Evolutionary conservation across 2,113 vertebrate species (phyloP).

Genomic region (Saimiri boliviensis): DNA sequence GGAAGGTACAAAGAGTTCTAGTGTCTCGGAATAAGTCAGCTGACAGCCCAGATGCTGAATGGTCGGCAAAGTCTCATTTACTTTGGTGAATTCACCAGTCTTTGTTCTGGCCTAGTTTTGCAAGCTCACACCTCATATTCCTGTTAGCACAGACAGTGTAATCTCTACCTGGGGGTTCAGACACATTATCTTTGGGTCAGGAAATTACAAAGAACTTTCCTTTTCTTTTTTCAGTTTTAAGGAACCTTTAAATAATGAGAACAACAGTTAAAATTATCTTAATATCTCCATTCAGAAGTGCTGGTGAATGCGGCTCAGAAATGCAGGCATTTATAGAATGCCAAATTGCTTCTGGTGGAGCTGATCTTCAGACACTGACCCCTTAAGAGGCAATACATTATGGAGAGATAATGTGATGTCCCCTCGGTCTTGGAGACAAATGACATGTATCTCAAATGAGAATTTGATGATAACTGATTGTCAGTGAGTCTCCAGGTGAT

Average conservation of each 20-base stretch:
- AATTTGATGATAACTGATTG: constrained; percentile 62
- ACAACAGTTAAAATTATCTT: constrained; percentile 17
- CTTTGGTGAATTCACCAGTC: background rate
- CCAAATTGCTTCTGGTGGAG: background rate
- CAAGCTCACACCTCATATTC: background rate
- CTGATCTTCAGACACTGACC: background rate
- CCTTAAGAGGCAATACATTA: constrained; percentile 59
- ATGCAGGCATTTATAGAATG: background rate
- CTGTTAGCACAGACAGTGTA: background rate
- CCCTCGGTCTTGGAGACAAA: constrained; percentile 57
- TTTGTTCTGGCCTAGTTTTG: background rate
- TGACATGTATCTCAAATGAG: constrained; percentile 48
- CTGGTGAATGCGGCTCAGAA: background rate
- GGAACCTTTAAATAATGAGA: background rate
- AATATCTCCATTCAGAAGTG: background rate
- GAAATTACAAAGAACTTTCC: background rate
- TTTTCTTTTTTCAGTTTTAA: background rate
- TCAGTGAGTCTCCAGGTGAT: constrained; percentile 67
- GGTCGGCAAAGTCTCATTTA: background rate
- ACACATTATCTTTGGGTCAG: background rate
- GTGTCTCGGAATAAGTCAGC: background rate
- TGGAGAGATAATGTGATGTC: constrained; percentile 34
- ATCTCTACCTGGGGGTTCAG: background rate
- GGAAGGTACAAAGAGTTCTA: background rate
- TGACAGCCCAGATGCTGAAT: background rate